Evolutionary conservation across 2,113 vertebrate genomes (phyloP), one percentile per base, ranked within the genome.

Genomic region (Seriola dumerili): DNA sequence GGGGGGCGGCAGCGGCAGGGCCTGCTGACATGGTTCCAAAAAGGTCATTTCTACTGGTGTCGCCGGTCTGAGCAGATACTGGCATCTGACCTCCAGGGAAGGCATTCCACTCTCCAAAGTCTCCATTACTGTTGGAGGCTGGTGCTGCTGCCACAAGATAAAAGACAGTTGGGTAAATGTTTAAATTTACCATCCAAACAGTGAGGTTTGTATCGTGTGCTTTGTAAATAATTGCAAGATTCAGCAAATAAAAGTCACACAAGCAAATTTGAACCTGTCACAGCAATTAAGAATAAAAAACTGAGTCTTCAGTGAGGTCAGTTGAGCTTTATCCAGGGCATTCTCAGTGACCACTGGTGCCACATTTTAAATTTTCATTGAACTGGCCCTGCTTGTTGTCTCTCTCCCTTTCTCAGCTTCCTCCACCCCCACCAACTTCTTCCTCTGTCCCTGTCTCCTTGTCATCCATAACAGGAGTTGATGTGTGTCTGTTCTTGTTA

Each of bases 51-150:
- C 63, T 94, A 55, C 74, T 94, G 93, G 80, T 95, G 80, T 83
- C 96, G 84, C 21, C 94, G 84, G 89, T 94, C 87, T 91, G 93
- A 75, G 83, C 85, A 1, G 96, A 90, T 72, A 93, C 85, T 76
- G 95, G 94, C 58, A 96, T 94, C 76, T 96, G 95, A 85, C 95
- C 95, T 93, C 96, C 96, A 80, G 96, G 96, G 95, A 99, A 99
- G 89, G 97, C 96, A 87, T 96, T 97, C 98, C 98, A 99, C 80
- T 98, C 97, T 68, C 98, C 98, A 85, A 99, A 99, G 29, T 99
- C 98, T 93, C 96, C 96, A 64, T 96, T 98, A 80, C 95, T 95
- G 94, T 91, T 96, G 55, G 96, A 61, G 85, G 95, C 85, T 88
- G 94, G 89, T 85, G 91, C 95, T 95, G n/a, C 66, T 71, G 25